Evolutionary conservation across 2,113 vertebrate species (phyloP).

Genomic region (Paramisgurnus dabryanus): DNA sequence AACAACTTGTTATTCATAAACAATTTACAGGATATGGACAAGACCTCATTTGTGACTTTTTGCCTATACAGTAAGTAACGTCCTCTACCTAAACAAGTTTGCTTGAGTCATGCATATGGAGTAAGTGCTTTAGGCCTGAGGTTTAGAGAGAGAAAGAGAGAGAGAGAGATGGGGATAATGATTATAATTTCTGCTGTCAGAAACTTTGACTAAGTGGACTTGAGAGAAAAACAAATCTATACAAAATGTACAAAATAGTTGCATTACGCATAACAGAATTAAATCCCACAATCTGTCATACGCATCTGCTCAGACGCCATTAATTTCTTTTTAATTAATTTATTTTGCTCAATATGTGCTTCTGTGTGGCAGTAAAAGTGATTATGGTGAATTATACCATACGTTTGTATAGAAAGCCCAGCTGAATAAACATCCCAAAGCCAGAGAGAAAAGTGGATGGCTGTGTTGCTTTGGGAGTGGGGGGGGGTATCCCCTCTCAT

Average conservation of each 20-base stretch:
- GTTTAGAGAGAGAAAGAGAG: not conserved
- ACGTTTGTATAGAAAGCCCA: conserved; percentile 30
- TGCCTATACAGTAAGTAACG: too few species aligned
- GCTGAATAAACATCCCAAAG: conserved; percentile 27
- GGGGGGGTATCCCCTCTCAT: conserved; percentile 63
- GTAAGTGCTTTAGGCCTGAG: not conserved
- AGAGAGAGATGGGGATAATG: not conserved
- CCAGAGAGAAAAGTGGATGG: conserved; percentile 51
- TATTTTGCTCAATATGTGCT: conserved; percentile 3
- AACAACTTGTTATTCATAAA: too few species aligned
- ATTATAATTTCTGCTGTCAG: not conserved
- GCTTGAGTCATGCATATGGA: too few species aligned
- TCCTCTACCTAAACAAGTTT: too few species aligned
- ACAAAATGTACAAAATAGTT: not conserved
- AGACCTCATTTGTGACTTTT: too few species aligned
- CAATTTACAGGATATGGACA: too few species aligned
- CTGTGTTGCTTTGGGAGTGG: conserved; percentile 27
- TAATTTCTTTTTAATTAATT: conserved; percentile 16
- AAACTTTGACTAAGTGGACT: not conserved
- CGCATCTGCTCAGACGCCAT: not conserved
- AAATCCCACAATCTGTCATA: not conserved
- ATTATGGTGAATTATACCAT: conserved; percentile 10
- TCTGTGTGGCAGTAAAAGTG: conserved; percentile 25
- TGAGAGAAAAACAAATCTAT: not conserved
- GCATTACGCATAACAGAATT: not conserved